Percentiles rank a stretch among this genome's conserved stretches.
These are phyloP conservation scores for Bubo bubo DNA, from an alignment of 2,113 vertebrate species.

Conservation along the genomic window DNA sequence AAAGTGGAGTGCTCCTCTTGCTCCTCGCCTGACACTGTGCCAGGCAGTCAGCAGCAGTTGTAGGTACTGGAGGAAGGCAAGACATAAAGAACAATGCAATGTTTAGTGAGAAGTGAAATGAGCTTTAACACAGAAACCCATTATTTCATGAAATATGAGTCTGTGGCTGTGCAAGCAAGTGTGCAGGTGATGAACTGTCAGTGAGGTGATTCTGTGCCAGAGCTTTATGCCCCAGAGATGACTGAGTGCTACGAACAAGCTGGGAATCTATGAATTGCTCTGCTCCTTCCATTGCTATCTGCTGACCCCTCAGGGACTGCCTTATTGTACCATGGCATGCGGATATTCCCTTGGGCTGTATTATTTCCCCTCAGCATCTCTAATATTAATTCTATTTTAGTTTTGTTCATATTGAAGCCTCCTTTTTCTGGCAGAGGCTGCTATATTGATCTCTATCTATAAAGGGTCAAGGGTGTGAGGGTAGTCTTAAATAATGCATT, in stretches of 20 bases:
- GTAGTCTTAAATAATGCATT: conserved; percentile 9
- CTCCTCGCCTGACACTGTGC: rapidly evolving
- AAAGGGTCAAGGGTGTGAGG: not conserved
- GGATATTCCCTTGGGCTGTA: not conserved
- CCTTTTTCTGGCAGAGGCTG: not conserved
- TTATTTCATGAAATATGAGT: not conserved
- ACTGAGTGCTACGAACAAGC: not conserved
- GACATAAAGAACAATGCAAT: not conserved
- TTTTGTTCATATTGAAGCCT: not conserved
- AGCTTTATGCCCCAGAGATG: not conserved
- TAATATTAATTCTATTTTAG: not conserved
- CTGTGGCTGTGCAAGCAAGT: not conserved
- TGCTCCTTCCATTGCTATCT: not conserved
- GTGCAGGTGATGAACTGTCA: rapidly evolving
- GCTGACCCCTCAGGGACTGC: not conserved
- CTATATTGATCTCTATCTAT: not conserved
- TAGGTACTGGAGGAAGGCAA: rapidly evolving
- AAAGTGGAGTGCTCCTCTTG: not conserved
- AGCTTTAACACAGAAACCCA: not conserved
- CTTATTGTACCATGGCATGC: not conserved
- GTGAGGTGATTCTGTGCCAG: not conserved
- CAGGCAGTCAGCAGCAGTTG: rapidly evolving
- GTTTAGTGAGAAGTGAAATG: not conserved
- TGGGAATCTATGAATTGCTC: not conserved
- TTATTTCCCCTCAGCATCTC: not conserved